Evolutionary conservation across 2,113 vertebrate genomes (phyloP).

Genomic region (Proteles cristata): DNA sequence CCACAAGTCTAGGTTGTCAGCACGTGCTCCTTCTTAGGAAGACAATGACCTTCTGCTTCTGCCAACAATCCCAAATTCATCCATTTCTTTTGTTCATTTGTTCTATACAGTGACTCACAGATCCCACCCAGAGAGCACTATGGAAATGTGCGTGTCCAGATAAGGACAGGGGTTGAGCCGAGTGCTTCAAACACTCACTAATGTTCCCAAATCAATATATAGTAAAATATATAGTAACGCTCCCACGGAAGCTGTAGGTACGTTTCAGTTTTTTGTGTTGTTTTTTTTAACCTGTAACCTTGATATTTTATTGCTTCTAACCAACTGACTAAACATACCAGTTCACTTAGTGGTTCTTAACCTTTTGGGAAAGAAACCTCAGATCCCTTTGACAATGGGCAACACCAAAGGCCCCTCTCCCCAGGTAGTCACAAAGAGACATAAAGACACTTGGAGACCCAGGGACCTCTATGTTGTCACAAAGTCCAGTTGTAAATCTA

Average conservation of each 20-base stretch:
- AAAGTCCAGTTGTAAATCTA: not conserved
- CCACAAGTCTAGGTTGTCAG: not conserved
- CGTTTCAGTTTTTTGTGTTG: too few relatives aligned
- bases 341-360: not conserved
- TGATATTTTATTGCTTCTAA: not conserved
- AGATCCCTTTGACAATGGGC: not conserved
- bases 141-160: not conserved
- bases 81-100: constrained; percentile 38
- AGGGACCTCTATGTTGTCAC: not conserved
- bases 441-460: not conserved
- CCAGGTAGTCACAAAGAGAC: not conserved
- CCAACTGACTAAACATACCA: not conserved
- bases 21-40: constrained; percentile 35
- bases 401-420: not conserved
- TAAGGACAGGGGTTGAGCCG: not conserved
- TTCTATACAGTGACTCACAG: not conserved
- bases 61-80: constrained; percentile 28
- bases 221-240: not conserved
- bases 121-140: constrained; percentile 20
- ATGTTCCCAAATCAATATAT: not conserved
- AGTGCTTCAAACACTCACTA: not conserved
- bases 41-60: constrained; percentile 34
- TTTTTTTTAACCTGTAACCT: not conserved
- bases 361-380: not conserved
- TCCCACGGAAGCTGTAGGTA: not conserved